Percentiles rank a stretch among this genome's conserved stretches.
Evolutionary conservation across 2,797 vertebrate species (phyloP).

Genomic region (Ammospiza maritima): DNA sequence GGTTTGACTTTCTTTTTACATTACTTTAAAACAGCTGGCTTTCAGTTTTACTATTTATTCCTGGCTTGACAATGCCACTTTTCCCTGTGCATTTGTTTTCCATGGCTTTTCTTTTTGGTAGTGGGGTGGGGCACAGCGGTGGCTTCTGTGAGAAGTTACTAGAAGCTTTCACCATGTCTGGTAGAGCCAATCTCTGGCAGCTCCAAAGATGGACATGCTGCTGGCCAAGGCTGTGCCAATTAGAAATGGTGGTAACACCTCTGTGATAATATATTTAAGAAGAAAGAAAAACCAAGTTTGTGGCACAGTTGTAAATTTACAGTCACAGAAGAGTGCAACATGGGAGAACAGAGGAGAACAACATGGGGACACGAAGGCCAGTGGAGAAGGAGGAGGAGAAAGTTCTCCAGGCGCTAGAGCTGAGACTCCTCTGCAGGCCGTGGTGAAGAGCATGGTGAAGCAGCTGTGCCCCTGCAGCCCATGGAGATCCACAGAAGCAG

Average conservation of each 20-base stretch:
- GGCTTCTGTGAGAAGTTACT: not conserved
- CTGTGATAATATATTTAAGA: not conserved
- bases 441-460: not conserved
- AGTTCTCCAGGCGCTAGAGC: accelerated
- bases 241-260: not conserved
- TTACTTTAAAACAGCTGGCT: not conserved
- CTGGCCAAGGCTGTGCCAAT: not conserved
- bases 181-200: not conserved
- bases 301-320: not conserved
- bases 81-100: not conserved
- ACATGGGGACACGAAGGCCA: not conserved
- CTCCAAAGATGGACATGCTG: not conserved
- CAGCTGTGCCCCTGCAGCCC: not conserved
- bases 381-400: not conserved
- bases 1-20: not conserved
- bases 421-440: not conserved
- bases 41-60: not conserved
- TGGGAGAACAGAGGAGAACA: not conserved
- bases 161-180: not conserved
- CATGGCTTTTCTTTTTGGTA: not conserved
- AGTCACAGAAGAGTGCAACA: not conserved
- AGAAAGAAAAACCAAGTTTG: not conserved
- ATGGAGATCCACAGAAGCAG: not conserved
- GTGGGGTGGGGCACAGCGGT: not conserved
- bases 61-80: not conserved